phyloP scores from a whole-genome alignment of 1,140 invertebrate genomes.

The Frieseomelitta varia region DNA sequence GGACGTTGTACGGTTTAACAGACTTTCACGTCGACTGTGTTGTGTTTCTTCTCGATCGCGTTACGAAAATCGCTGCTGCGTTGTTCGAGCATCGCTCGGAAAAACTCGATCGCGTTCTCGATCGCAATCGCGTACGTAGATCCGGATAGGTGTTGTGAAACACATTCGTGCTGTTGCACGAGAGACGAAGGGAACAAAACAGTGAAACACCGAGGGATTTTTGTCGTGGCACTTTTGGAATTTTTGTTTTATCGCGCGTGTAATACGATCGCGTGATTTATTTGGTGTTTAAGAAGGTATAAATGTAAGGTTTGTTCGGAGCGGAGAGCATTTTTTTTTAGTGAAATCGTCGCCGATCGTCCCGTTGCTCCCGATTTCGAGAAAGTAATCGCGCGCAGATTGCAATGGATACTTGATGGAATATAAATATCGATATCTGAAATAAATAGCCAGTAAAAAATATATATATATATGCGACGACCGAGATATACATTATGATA shows the following conservation, averaged over 20 bases:
- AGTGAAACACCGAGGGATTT: too few relatives aligned
- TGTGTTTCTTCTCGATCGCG: constrained; percentile 56
- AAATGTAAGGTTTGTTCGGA: background rate
- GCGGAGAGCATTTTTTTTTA: constrained; percentile 4
- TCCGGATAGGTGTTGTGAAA: too few relatives aligned
- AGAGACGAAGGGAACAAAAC: too few relatives aligned
- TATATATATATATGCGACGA: too few relatives aligned
- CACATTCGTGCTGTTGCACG: too few relatives aligned
- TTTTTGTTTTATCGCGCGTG: too few relatives aligned
- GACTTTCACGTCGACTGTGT: constrained; percentile 61
- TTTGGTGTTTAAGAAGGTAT: too few relatives aligned
- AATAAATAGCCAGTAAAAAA: background rate
- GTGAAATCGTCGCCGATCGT: constrained; percentile 18
- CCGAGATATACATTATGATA: background rate
- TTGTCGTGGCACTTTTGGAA: too few relatives aligned
- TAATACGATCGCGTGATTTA: too few relatives aligned
- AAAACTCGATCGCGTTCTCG: background rate
- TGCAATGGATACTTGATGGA: background rate
- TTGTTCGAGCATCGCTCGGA: background rate
- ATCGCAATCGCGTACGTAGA: too few relatives aligned
- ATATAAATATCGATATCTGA: background rate
- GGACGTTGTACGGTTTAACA: constrained; percentile 17
- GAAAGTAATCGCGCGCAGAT: background rate
- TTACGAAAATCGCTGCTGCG: constrained; percentile 55
- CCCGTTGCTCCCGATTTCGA: constrained; percentile 12